Percentiles rank a stretch among this genome's conserved stretches.
Conservation (phyloP, 2,888 invertebrate species). For the Anaspis maculata region DNA sequence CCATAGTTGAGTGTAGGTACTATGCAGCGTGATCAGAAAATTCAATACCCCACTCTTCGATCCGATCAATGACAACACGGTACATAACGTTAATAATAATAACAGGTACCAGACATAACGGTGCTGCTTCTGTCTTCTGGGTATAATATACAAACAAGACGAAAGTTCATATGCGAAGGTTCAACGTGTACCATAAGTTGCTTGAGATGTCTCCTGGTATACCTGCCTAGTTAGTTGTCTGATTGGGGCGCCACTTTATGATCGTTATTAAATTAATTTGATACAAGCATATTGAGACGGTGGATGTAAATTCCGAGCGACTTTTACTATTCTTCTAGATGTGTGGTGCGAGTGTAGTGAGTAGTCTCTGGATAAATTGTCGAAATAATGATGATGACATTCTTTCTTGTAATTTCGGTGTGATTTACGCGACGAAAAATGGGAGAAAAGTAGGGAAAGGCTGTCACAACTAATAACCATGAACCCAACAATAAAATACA, state of each 20-base stretch:
- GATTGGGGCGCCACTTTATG: no score
- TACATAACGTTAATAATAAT: neutral
- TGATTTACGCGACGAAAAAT: constrained; percentile 9
- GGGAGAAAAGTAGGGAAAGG: constrained; percentile 8
- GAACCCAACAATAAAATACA: constrained; percentile 15
- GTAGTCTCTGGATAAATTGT: no score
- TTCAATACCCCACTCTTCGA: neutral
- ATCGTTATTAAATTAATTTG: neutral
- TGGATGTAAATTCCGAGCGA: no score
- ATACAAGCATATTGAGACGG: no score
- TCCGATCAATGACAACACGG: neutral
- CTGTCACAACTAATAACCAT: constrained; percentile 13
- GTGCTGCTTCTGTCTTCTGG: neutral
- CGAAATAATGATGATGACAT: neutral
- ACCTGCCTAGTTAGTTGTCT: no score
- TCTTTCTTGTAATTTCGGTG: constrained; percentile 3
- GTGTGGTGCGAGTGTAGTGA: no score
- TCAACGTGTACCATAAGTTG: no score
- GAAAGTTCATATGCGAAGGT: no score
- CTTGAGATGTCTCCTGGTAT: no score
- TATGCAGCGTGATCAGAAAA: neutral
- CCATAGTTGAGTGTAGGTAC: no score
- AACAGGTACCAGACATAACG: no score
- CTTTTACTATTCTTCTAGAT: no score
- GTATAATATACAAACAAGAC: neutral